A percentile compares a stretch with the other conserved stretches of the same genome.
Conservation (phyloP, 2,888 invertebrate species). For the Drosophila pseudotakahashii region DNA sequence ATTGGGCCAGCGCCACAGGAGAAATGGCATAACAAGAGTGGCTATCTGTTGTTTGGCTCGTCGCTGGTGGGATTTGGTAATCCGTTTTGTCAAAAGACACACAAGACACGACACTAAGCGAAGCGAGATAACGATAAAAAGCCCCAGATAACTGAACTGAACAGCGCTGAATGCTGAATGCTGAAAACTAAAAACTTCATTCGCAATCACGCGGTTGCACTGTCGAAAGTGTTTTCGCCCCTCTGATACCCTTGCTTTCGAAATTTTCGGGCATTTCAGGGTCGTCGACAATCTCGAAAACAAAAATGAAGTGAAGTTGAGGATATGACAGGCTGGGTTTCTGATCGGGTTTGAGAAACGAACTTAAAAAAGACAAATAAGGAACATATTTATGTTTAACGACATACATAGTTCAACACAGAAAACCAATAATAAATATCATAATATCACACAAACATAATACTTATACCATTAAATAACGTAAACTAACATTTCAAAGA, state of each 20-base stretch:
- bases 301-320: background rate
- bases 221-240: slow-evolving; percentile 51
- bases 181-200: slow-evolving; percentile 23
- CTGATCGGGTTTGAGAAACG: background rate
- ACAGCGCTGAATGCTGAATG: slow-evolving; percentile 1
- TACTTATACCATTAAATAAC: too few species aligned
- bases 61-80: slow-evolving; percentile 57
- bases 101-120: slow-evolving; percentile 4
- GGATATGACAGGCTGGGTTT: background rate
- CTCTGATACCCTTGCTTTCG: slow-evolving; percentile 3
- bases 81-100: slow-evolving; percentile 49
- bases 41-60: slow-evolving; percentile 19
- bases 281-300: slow-evolving; percentile 16
- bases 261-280: background rate
- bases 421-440: too few species aligned
- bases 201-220: slow-evolving; percentile 37
- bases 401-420: too few species aligned
- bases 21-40: slow-evolving; percentile 76
- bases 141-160: slow-evolving; percentile 12
- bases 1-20: slow-evolving; percentile 40
- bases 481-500: too few species aligned
- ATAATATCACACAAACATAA: too few species aligned
- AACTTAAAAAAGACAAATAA: too few species aligned
- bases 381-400: too few species aligned
- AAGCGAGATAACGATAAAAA: slow-evolving; percentile 30